Evolutionary conservation across 2,888 invertebrate species (phyloP).

Genomic region (Hipparchia semele): DNA sequence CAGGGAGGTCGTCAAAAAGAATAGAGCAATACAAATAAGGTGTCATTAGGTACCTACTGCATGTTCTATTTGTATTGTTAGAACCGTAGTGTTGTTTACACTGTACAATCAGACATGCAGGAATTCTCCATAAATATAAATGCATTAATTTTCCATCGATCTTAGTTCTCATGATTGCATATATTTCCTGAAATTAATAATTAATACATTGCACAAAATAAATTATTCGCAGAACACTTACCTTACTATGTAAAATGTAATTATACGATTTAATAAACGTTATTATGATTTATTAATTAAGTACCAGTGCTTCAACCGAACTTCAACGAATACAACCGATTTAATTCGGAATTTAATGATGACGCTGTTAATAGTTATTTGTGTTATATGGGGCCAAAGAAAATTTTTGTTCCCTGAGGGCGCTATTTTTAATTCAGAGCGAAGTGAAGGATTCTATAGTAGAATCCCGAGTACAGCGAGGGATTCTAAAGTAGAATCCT

Average conservation of each 20-base stretch:
- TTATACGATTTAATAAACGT: not conserved
- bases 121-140: constrained; percentile 19
- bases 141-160: constrained; percentile 12
- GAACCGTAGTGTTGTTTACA: not conserved
- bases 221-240: constrained; percentile 4
- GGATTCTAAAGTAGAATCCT: too few relatives aligned
- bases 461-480: too few relatives aligned
- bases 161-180: not conserved
- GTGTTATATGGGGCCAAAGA: too few relatives aligned
- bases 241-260: not conserved
- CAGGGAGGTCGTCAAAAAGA: too few relatives aligned
- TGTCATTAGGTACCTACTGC: not conserved
- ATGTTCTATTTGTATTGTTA: not conserved
- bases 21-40: too few relatives aligned
- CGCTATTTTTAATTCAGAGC: too few relatives aligned
- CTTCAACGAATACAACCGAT: not conserved
- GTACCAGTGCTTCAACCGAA: not conserved
- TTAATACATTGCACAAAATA: not conserved
- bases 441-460: too few relatives aligned
- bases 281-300: not conserved
- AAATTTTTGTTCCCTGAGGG: too few relatives aligned
- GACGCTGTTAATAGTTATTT: too few relatives aligned
- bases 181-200: constrained; percentile 18
- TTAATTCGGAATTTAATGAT: not conserved
- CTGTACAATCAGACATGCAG: constrained; percentile 11